Percentiles rank a stretch among this genome's conserved stretches.
Conservation (phyloP, 2,113 vertebrate genomes). For the Salvator merianae region DNA sequence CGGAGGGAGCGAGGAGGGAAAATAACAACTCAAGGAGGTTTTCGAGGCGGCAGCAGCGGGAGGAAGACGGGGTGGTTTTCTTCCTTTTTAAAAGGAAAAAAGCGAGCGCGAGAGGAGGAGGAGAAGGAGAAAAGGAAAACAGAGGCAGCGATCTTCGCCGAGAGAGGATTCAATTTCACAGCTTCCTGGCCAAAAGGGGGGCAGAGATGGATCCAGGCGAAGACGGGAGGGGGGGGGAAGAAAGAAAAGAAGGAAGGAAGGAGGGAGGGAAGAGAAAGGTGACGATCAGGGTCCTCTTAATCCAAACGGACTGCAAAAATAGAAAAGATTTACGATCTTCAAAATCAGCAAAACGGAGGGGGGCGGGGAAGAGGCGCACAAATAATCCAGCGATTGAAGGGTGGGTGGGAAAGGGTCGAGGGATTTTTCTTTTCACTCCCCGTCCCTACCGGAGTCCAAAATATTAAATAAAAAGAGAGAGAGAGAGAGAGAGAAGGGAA, state of each 20-base stretch:
- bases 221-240: slow-evolving; percentile 8
- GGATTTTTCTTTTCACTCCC: not conserved
- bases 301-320: slow-evolving; percentile 53
- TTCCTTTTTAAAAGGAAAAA: too few relatives aligned
- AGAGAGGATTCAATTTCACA: not conserved
- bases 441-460: not conserved
- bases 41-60: too few relatives aligned
- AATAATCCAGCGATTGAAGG: slow-evolving; percentile 8
- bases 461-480: slow-evolving; percentile 29
- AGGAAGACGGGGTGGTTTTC: too few relatives aligned
- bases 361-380: slow-evolving; percentile 27
- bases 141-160: not conserved
- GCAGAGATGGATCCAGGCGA: not conserved
- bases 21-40: not conserved
- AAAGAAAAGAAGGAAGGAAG: too few relatives aligned
- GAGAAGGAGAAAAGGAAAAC: not conserved
- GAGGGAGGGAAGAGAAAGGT: slow-evolving; percentile 51
- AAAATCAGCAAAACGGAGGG: slow-evolving; percentile 50
- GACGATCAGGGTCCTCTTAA: slow-evolving; percentile 55
- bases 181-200: not conserved
- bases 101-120: too few relatives aligned
- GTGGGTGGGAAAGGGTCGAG: slow-evolving; percentile 18
- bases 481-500: slow-evolving; percentile 45
- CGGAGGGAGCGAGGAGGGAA: not conserved
- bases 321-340: slow-evolving; percentile 51